Evolutionary conservation across 1,140 invertebrate genomes (phyloP).

Genomic region (Antheraea mylitta): DNA sequence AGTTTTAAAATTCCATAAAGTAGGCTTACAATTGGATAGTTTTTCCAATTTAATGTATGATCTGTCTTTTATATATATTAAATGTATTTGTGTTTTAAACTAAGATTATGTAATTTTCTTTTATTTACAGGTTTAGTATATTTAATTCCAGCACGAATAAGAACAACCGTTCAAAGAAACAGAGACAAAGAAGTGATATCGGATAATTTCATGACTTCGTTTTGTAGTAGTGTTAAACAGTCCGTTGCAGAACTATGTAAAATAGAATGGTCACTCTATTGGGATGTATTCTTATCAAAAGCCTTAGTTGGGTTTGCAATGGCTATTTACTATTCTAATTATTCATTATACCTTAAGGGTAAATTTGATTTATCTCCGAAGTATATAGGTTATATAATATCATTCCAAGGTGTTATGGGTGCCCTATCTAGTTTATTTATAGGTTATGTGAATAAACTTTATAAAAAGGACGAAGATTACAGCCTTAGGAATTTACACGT

Average conservation of each 20-base stretch:
- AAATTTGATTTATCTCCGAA: conserved; percentile 78
- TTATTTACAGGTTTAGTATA: conserved; percentile 67
- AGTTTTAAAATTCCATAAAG: too few species aligned
- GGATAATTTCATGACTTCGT: conserved; percentile 30
- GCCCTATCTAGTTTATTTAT: conserved; percentile 77
- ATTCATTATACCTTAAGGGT: conserved; percentile 78
- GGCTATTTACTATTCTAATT: conserved; percentile 79
- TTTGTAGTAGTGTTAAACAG: conserved; percentile 63
- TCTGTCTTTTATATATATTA: background rate
- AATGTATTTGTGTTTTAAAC: background rate
- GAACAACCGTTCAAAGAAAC: conserved; percentile 30
- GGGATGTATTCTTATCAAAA: conserved; percentile 79
- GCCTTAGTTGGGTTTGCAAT: conserved; percentile 78
- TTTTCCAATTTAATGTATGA: background rate
- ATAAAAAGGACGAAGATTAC: conserved; percentile 68
- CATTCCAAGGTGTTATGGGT: conserved; percentile 80
- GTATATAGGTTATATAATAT: conserved; percentile 82
- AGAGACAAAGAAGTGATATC: conserved; percentile 27
- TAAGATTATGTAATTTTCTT: background rate
- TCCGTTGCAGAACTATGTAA: conserved; percentile 70
- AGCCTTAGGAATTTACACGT: conserved; percentile 74
- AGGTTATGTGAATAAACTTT: conserved; percentile 75
- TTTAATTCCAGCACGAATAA: conserved; percentile 43
- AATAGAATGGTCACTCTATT: conserved; percentile 79
- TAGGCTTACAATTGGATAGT: too few species aligned